phyloP scores from a whole-genome alignment of 2,888 invertebrate genomes.

The Nemoura dubitans region DNA sequence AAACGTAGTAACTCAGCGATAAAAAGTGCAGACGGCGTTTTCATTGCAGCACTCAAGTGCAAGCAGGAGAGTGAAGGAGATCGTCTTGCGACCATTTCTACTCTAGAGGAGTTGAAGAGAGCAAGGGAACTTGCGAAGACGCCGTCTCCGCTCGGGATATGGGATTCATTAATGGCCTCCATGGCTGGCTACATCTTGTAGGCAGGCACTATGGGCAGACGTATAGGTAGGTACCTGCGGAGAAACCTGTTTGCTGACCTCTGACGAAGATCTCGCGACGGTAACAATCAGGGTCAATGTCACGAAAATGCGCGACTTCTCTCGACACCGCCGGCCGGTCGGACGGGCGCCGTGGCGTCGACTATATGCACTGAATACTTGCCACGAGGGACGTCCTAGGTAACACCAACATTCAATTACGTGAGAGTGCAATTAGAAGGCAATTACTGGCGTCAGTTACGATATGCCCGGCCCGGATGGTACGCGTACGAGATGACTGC shows the following conservation, averaged over 20 bases:
- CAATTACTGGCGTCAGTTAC: too few relatives aligned
- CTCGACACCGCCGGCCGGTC: neutral
- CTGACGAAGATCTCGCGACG: neutral
- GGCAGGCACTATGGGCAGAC: neutral
- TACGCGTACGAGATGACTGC: too few relatives aligned
- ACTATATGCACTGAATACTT: too few relatives aligned
- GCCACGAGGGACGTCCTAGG: too few relatives aligned
- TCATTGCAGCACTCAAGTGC: too few relatives aligned
- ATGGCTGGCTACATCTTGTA: neutral
- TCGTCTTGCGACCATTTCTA: neutral
- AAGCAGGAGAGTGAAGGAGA: neutral
- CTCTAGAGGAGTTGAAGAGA: neutral
- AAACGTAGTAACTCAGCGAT: too few relatives aligned
- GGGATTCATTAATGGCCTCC: constrained; percentile 18
- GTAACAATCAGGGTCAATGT: constrained; percentile 41
- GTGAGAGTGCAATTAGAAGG: too few relatives aligned
- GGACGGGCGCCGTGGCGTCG: too few relatives aligned
- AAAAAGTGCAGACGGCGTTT: too few relatives aligned
- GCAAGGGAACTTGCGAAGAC: neutral
- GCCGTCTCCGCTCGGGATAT: neutral
- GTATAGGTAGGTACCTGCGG: neutral
- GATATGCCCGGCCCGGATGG: too few relatives aligned
- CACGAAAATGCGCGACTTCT: constrained; percentile 20
- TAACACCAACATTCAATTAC: too few relatives aligned
- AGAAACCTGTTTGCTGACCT: constrained; percentile 35